Evolutionary conservation across 2,888 invertebrate species (phyloP), one percentile per base, ranked within the genome.

Genomic region (Mellilla xanthometata): DNA sequence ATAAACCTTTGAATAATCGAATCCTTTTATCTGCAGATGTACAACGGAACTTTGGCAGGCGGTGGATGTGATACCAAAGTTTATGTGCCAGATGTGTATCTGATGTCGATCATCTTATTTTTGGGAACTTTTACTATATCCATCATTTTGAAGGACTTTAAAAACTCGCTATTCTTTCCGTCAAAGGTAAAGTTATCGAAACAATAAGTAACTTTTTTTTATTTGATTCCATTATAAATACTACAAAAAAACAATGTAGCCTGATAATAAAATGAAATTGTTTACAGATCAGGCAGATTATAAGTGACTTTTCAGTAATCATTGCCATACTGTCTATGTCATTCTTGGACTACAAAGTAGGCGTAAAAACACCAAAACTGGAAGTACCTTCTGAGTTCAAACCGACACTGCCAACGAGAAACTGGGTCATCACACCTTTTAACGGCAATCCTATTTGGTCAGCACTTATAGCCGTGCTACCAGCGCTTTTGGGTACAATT

Each of bases 301-400:
- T 99, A 49, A 98, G 98, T 71, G 99, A 99, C 78, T 99, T 99
- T 80, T 96, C 99, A 13, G 99, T 99, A 0, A 96, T 99, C 60
- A 96, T 99, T 68, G 98, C 99, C 13, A 99, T 99, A 68, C 89
- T 97, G 47, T 91, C 95, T 9, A 99, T 99, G 99, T 95, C 96
- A 0, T 81, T 93, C 39, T 73, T 97, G 50, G 99, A 99, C 75
- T 93, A 92, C 66, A 89, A 91, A 56, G 92, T 96, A 48, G 96
- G 96, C 34, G 94, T 99, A 24, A 91, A 93, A 50, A 99, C 99
- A 0, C 99, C 99, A 8, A 99, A 99, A 89, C 89, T 99, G 43
- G 95, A 96, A 86, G 98, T 98, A 26, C 97, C 97, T 0, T 91
- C 91, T 19, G 95, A 96, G 74, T 95, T 97, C 70, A 96, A 96